phyloP scores from a whole-genome alignment of 1,140 invertebrate genomes.

The Danaus melanippus region DNA sequence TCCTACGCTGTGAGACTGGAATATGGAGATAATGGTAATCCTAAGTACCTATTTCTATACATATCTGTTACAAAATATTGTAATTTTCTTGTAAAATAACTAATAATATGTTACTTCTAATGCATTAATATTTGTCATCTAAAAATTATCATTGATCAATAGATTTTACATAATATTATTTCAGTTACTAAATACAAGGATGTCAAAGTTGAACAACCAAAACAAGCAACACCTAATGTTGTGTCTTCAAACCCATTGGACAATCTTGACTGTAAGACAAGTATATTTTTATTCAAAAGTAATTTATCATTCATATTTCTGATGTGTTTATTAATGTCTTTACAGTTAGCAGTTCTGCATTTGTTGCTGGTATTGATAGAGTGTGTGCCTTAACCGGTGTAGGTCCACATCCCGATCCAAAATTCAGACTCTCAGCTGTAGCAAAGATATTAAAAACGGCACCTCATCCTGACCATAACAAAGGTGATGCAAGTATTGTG shows the following conservation, averaged over 20 bases:
- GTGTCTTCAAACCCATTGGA: constrained; percentile 87
- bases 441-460: constrained; percentile 86
- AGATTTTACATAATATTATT: constrained; percentile 36
- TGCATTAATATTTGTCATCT: too few relatives aligned
- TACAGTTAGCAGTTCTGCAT: constrained; percentile 87
- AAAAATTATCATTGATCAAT: too few relatives aligned
- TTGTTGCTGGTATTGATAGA: constrained; percentile 83
- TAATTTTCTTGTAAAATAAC: too few relatives aligned
- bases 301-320: constrained; percentile 12
- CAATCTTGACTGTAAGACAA: constrained; percentile 84
- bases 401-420: constrained; percentile 60
- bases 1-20: constrained; percentile 87
- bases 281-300: constrained; percentile 31
- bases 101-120: too few relatives aligned
- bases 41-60: too few relatives aligned
- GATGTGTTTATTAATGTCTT: constrained; percentile 25
- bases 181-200: constrained; percentile 81
- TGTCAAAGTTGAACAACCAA: constrained; percentile 75
- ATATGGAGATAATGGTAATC: constrained; percentile 84
- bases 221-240: constrained; percentile 76
- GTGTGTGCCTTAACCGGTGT: constrained; percentile 53
- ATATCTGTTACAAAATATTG: too few relatives aligned
- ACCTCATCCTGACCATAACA: constrained; percentile 85
- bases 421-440: constrained; percentile 72
- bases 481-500: constrained; percentile 74